phyloP scores from a whole-genome alignment of 2,888 invertebrate species.

The Xestobium rufovillosum region DNA sequence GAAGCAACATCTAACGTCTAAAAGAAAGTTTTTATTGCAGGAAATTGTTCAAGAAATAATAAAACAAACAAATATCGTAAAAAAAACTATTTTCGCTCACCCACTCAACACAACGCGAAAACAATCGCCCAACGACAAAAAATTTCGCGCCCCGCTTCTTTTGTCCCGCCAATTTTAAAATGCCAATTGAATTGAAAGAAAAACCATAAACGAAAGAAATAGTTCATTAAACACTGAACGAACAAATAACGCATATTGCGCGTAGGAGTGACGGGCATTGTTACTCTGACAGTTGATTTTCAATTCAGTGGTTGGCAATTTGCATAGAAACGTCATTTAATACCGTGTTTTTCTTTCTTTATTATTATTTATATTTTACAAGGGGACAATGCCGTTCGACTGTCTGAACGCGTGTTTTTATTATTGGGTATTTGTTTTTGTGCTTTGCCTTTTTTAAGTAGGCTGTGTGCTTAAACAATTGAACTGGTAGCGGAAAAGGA shows the following conservation, averaged over 20 bases:
- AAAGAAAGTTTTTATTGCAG: too few relatives aligned
- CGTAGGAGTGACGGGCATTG: constrained; percentile 1
- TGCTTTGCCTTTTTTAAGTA: too few relatives aligned
- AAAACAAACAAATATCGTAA: too few relatives aligned
- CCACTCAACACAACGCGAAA: too few relatives aligned
- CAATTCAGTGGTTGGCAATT: constrained; percentile 14
- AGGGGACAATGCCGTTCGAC: background rate
- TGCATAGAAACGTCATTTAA: constrained; percentile 16
- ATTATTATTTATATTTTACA: constrained; percentile 9
- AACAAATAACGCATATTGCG: too few relatives aligned
- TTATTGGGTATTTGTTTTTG: constrained; percentile 1
- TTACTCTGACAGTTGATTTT: constrained; percentile 8
- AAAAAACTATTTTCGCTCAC: too few relatives aligned
- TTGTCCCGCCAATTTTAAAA: background rate
- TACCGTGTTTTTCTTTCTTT: constrained; percentile 15
- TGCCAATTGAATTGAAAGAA: background rate
- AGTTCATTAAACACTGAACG: background rate
- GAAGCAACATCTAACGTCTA: too few relatives aligned
- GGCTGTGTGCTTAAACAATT: constrained; percentile 8
- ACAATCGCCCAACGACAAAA: too few relatives aligned
- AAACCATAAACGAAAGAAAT: background rate
- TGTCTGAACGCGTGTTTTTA: too few relatives aligned
- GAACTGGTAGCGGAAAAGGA: constrained; percentile 18
- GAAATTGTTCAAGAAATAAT: too few relatives aligned
- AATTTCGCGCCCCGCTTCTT: background rate